A percentile compares a stretch with the other conserved stretches of the same genome.
phyloP scores from a whole-genome alignment of 2,113 vertebrate species.

The Holacanthus passer region DNA sequence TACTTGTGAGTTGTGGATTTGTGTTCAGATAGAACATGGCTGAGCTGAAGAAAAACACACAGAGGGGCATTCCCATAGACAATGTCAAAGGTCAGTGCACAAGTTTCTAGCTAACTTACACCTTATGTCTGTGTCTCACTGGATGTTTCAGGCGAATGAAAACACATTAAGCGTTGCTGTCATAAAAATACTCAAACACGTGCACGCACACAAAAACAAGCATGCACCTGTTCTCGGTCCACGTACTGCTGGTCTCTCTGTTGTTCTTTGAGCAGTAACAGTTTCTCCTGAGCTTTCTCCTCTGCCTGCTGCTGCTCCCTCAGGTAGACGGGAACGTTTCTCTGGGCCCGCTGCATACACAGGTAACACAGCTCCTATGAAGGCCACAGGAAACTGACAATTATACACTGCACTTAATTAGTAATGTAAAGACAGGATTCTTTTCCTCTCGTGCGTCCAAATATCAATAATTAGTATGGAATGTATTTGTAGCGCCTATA shows the following conservation, averaged over 20 bases:
- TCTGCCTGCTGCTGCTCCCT: constrained; percentile 75
- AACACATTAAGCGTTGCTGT: neutral
- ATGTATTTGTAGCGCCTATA: neutral
- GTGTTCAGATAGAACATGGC: no score
- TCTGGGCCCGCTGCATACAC: constrained; percentile 87
- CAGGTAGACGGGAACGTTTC: constrained; percentile 77
- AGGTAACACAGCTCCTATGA: constrained; percentile 89
- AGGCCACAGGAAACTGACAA: neutral
- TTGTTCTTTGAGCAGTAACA: constrained; percentile 80
- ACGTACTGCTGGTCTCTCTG: constrained; percentile 80
- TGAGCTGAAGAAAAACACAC: no score
- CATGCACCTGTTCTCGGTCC: constrained; percentile 77
- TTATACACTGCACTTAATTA: neutral
- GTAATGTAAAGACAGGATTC: neutral
- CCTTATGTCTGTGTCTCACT: no score
- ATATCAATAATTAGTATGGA: neutral
- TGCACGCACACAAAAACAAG: neutral
- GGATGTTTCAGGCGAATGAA: no score
- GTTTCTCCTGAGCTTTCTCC: constrained; percentile 78
- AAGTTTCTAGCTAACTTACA: no score
- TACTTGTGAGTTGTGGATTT: no score
- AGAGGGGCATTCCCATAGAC: no score
- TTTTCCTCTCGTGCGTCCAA: neutral
- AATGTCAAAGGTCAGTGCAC: no score
- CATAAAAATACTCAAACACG: neutral